These are phyloP conservation scores for Paralvinella palmiformis DNA, from an alignment of 1,140 invertebrate genomes.

Conservation along the genomic window DNA sequence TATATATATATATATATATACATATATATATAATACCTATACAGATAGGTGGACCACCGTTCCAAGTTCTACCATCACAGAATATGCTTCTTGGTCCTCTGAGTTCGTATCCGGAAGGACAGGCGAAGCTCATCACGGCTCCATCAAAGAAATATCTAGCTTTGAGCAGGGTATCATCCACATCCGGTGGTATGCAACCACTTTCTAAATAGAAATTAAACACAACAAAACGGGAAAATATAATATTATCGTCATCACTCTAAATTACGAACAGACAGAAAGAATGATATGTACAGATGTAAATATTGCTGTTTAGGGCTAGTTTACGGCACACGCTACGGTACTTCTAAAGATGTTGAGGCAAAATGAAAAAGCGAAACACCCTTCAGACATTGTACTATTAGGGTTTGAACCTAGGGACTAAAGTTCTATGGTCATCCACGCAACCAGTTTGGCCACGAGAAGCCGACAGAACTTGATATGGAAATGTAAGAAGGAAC, in stretches of 20 bases:
- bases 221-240: too few relatives aligned
- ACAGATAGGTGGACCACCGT: not conserved
- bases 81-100: not conserved
- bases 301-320: not conserved
- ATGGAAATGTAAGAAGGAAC: not conserved
- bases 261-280: not conserved
- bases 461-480: too few relatives aligned
- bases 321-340: not conserved
- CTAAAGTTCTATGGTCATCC: too few relatives aligned
- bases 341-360: too few relatives aligned
- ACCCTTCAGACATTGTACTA: too few relatives aligned
- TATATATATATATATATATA: too few relatives aligned
- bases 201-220: not conserved
- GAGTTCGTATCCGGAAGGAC: not conserved
- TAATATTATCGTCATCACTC: too few relatives aligned
- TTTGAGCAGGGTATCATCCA: not conserved
- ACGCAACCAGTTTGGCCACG: too few relatives aligned
- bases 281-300: not conserved
- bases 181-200: not conserved
- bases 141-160: not conserved
- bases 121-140: not conserved
- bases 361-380: too few relatives aligned
- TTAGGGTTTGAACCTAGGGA: too few relatives aligned
- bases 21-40: too few relatives aligned
- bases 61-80: constrained; percentile 5